Conservation (phyloP, 2,888 invertebrate species). For the Lathronympha strigana region DNA sequence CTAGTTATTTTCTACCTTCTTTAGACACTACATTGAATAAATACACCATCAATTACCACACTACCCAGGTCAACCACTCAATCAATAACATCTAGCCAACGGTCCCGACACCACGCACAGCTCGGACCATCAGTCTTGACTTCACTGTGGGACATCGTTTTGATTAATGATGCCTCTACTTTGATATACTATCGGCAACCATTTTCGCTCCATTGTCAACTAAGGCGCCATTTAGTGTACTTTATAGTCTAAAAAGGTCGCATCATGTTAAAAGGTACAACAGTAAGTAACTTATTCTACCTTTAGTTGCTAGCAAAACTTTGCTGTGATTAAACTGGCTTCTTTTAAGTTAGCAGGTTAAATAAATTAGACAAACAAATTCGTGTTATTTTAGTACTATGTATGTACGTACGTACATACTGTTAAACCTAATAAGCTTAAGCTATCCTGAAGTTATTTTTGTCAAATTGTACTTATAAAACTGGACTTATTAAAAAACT, state of each 20-base stretch:
- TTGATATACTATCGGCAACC: conserved; percentile 18
- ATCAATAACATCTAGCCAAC: conserved; percentile 33
- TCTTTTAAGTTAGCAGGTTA: neutral
- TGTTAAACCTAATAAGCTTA: too few species aligned
- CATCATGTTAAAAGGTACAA: conserved; percentile 13
- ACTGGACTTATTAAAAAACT: too few species aligned
- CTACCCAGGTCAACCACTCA: conserved; percentile 6
- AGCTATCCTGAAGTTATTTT: too few species aligned
- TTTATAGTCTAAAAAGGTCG: conserved; percentile 18
- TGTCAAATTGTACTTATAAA: too few species aligned
- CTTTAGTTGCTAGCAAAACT: neutral
- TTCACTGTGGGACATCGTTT: conserved; percentile 26
- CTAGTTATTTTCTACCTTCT: too few species aligned
- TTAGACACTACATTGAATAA: neutral
- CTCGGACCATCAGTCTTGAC: conserved; percentile 18
- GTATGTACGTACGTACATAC: too few species aligned
- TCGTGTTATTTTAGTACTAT: too few species aligned
- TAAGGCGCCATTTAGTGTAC: conserved; percentile 22
- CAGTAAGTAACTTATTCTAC: conserved; percentile 1
- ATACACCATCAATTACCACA: neutral
- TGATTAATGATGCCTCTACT: conserved; percentile 35
- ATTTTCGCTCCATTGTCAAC: conserved; percentile 33
- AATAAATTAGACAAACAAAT: neutral
- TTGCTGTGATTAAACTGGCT: neutral
- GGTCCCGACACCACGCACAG: conserved; percentile 20